Base-by-base conservation (phyloP, 2,888 invertebrate species). In the Drosophila limbata region DNA sequence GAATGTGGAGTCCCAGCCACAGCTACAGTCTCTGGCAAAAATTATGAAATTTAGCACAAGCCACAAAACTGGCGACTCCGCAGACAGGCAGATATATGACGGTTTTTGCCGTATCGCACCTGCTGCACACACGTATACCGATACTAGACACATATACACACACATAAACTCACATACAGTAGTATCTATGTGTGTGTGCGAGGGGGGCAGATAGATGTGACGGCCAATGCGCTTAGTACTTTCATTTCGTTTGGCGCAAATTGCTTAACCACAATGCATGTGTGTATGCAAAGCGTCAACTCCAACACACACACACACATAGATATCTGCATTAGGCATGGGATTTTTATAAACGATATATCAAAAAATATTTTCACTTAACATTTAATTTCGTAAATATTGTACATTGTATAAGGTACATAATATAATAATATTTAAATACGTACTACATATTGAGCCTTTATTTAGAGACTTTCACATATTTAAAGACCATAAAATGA, bases 11-110 rank as follows among this genome's bases (percentile, higher is more conserved):
- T 37, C 37, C 39, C 45, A 33, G 48, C 39, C 40, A 50, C 48
- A 33, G 48, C 39, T 35, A 50, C 48, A 53, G 63, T 55, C 25
- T 33, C 52, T 73, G 44, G 72, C 56, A 73, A 74, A 83, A 87
- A 87, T 85, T 84, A 89, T 85, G 84, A 85, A 85, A 85, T 85
- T 89, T 89, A 89, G 84, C 81, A 61, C 89, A 81, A 81, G 81
- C 84, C 89, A 63, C 81, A 81, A 64, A 67, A 50, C 63, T 63
- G 61, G 15, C 17, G 35, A 50, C 17, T n/a, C 42, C 25, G 44
- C 56, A 57, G 52, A 68, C 65, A 57, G 48, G 48, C 72, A 71
- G 70, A 45, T 57, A 56, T 62, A 57, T 67, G 78, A 81, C 79
- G 81, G 75, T 75, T 72, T 74, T 69, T 72, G 52, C 73, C 73